These are phyloP conservation scores for Hoplostethus atlanticus DNA, from an alignment of 2,797 vertebrate genomes.

Conservation along the genomic window DNA sequence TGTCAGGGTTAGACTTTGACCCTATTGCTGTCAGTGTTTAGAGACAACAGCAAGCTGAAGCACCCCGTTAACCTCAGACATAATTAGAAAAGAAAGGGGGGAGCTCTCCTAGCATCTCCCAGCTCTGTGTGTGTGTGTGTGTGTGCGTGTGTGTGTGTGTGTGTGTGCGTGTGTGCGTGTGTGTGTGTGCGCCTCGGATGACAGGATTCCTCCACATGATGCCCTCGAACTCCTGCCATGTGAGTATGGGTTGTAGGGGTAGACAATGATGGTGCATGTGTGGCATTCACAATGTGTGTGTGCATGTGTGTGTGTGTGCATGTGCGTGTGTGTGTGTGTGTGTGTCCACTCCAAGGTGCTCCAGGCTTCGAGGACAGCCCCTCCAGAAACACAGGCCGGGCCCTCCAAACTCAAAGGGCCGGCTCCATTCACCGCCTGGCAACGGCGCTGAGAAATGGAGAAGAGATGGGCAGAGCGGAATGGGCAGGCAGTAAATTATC, in stretches of 20 bases:
- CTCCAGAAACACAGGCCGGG: constrained; percentile 82
- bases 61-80: constrained; percentile 57
- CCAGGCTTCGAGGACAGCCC: constrained; percentile 79
- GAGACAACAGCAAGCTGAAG: constrained; percentile 62
- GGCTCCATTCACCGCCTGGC: constrained; percentile 78
- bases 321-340: constrained; percentile 42
- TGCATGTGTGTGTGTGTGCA: constrained; percentile 2
- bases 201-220: constrained; percentile 40
- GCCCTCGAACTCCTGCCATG: constrained; percentile 39
- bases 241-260: constrained; percentile 50
- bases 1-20: constrained; percentile 32
- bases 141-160: constrained; percentile 1
- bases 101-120: constrained; percentile 15
- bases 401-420: constrained; percentile 82
- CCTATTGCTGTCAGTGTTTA: constrained; percentile 29
- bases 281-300: constrained; percentile 64
- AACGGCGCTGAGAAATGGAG: constrained; percentile 80
- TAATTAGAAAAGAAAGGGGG: constrained; percentile 66
- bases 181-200: constrained; percentile 10
- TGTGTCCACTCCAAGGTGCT: constrained; percentile 85
- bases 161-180: constrained; percentile 1
- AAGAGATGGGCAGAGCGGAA: constrained; percentile 79
- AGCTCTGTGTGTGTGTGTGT: neutral
- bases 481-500: constrained; percentile 85
- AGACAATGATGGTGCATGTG: constrained; percentile 69